phyloP scores from a whole-genome alignment of 2,113 vertebrate species.

The Dicerorhinus sumatrensis region DNA sequence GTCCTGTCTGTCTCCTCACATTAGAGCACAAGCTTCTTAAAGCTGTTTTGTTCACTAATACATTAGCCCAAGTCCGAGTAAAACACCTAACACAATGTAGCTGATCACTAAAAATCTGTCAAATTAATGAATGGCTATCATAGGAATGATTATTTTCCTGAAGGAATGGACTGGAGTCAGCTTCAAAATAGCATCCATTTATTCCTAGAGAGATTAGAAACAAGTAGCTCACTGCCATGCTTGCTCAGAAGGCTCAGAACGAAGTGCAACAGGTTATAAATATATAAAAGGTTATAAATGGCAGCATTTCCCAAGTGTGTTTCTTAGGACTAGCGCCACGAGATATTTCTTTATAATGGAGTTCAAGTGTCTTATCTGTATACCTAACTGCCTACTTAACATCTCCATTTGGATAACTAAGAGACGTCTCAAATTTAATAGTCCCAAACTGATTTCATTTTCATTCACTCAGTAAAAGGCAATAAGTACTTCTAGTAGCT shows the following conservation, averaged over 20 bases:
- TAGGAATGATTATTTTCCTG: background rate
- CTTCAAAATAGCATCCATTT: constrained; percentile 34
- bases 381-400: background rate
- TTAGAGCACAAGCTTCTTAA: background rate
- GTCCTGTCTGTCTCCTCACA: background rate
- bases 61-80: background rate
- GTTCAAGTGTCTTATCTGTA: background rate
- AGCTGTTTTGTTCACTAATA: background rate
- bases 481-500: background rate
- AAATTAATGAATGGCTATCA: background rate
- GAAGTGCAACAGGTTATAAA: background rate
- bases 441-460: background rate
- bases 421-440: background rate
- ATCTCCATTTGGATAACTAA: background rate
- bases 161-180: background rate
- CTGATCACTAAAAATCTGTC: background rate
- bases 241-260: background rate
- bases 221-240: background rate
- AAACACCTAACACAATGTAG: background rate
- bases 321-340: background rate
- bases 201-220: background rate
- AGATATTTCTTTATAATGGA: background rate
- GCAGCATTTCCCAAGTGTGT: background rate
- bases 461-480: background rate
- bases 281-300: background rate